Evolutionary conservation across 2,797 vertebrate genomes (phyloP), one percentile per base, ranked within the genome.

Genomic region (Manis pentadactyla): DNA sequence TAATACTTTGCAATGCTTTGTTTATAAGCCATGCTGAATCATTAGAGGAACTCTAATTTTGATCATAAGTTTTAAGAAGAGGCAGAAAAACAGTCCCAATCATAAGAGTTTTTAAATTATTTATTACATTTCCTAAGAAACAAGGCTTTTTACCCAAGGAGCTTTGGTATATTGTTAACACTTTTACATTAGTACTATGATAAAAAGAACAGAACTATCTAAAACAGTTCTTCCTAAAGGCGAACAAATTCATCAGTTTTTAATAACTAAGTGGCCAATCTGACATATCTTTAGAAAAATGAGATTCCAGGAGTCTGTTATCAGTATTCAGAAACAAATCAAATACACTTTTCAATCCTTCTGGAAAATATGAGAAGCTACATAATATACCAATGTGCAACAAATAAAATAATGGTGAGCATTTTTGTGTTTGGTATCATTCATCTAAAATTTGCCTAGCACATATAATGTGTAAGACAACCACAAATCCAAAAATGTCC

Each of bases 21-120:
- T 87, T 96, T 86, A 74, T 93, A 93, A 91, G 98, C 95, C 7
- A 96, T 46, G 88, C 81, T 39, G 92, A 98, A 97, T 94, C 95
- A 97, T 97, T 97, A 96, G 31, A 97, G n/a, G 94, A 93, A 53
- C 68, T 93, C 92, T 96, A 90, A 98, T 98, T 96, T 98, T 97
- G 97, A 96, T 93, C 63, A 93, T 5, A 95, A 96, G 96, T 79
- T 37, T 42, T 79, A 97, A 89, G 61, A 81, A 64, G 64, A 51
- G 1, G 1, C 77, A 87, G 14, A 93, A 93, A 37, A 93, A 97
- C 85, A 21, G 34, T 11, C 86, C 91, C 57, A 97, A 86, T 83
- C 92, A 86, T 89, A 83, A 95, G 53, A 89, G 14, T 96, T 97
- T 97, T 97, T 83, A 97, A 88, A 97, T 96, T 90, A 94, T 55